Conservation (phyloP, 2,113 vertebrate species). For the Leptobrachium leishanense region DNA sequence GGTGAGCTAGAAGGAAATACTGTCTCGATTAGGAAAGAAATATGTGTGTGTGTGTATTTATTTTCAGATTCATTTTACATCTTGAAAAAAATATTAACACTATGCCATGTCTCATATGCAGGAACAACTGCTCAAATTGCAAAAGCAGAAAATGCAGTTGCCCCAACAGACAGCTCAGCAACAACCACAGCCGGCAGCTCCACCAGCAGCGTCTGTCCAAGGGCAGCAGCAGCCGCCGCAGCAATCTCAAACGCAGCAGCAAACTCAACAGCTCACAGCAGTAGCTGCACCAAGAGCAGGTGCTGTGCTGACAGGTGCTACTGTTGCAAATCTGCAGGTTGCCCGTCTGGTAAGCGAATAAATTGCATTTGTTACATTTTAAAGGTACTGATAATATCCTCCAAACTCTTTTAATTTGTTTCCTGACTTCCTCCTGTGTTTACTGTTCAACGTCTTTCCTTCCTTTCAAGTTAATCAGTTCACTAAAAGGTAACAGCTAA, state of each 20-base stretch:
- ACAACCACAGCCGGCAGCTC: slow-evolving; percentile 58
- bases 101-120: slow-evolving; percentile 50
- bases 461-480: too few relatives aligned
- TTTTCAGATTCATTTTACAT: neutral
- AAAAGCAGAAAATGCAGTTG: slow-evolving; percentile 80
- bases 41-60: too few relatives aligned
- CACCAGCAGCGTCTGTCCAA: slow-evolving; percentile 74
- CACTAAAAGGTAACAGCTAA: too few relatives aligned
- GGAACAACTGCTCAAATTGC: slow-evolving; percentile 82
- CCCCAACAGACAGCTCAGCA: slow-evolving; percentile 74
- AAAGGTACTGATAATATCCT: too few relatives aligned
- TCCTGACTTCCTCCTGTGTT: too few relatives aligned
- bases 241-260: slow-evolving; percentile 73
- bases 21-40: neutral
- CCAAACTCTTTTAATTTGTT: too few relatives aligned
- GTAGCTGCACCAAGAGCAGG: slow-evolving; percentile 81
- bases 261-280: slow-evolving; percentile 84
- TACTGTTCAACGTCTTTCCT: too few relatives aligned
- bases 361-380: neutral
- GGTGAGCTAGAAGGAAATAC: slow-evolving; percentile 52
- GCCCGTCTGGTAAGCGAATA: slow-evolving; percentile 82
- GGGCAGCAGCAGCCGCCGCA: slow-evolving; percentile 74
- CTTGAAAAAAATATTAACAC: neutral
- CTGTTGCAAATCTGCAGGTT: slow-evolving; percentile 85
- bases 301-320: slow-evolving; percentile 78